Conservation (phyloP, 2,113 vertebrate species). For the Rhinolophus ferrumequinum region DNA sequence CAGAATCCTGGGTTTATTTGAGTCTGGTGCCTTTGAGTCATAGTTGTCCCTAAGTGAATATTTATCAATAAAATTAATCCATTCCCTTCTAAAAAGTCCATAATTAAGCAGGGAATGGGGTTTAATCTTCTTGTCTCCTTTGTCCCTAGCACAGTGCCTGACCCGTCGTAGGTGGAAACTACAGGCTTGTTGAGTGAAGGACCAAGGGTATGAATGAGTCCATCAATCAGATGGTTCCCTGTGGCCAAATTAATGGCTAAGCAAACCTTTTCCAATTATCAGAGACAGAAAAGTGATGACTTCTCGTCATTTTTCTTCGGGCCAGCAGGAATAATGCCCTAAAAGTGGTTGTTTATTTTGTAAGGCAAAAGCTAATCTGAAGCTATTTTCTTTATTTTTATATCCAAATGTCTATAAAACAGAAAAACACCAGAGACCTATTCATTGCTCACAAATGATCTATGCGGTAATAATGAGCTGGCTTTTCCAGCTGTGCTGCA, state of each 20-base stretch:
- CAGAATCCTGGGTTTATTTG: background rate
- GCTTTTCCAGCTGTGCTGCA: slow-evolving; percentile 81
- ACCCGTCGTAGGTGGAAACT: background rate
- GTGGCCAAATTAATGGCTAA: slow-evolving; percentile 16
- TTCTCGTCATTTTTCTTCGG: background rate
- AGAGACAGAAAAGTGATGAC: slow-evolving; percentile 19
- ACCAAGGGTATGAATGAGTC: background rate
- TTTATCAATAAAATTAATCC: background rate
- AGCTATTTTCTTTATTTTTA: slow-evolving; percentile 82
- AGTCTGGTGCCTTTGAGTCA: background rate
- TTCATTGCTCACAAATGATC: slow-evolving; percentile 83
- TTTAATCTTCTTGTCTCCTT: background rate
- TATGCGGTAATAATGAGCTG: slow-evolving; percentile 84
- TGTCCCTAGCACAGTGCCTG: background rate
- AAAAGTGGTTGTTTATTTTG: slow-evolving; percentile 71
- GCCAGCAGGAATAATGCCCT: slow-evolving; percentile 39
- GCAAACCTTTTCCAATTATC: background rate
- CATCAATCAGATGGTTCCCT: background rate
- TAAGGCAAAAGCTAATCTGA: slow-evolving; percentile 71
- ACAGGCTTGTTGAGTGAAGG: background rate
- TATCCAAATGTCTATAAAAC: slow-evolving; percentile 81
- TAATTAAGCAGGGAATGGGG: background rate
- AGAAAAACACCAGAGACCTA: slow-evolving; percentile 81
- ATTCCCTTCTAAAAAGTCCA: background rate
- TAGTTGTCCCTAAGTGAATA: background rate